Evolutionary conservation across 2,888 invertebrate species (phyloP).

Genomic region (Cinara cedri): DNA sequence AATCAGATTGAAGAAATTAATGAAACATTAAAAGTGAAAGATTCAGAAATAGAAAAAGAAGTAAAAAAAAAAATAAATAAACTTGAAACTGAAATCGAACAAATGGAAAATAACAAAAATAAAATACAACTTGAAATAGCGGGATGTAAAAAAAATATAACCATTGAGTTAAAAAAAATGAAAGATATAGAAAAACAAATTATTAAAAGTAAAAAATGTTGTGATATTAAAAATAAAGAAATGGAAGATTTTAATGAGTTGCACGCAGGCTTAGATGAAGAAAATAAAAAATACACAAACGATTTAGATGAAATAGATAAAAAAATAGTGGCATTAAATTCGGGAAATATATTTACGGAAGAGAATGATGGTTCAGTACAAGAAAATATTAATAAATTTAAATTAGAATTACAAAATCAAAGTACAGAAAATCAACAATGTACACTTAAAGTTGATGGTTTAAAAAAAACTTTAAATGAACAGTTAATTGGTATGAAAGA

Average conservation of each 20-base stretch:
- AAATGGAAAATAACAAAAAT: conserved; percentile 25
- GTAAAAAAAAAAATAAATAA: background rate
- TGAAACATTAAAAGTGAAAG: background rate
- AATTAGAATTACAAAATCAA: conserved; percentile 45
- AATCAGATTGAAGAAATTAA: conserved; percentile 70
- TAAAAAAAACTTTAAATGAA: conserved; percentile 43
- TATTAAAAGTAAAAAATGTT: conserved; percentile 66
- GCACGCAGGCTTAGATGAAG: conserved; percentile 69
- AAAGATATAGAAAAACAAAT: conserved; percentile 66
- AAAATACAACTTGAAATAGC: conserved; percentile 29
- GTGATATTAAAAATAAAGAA: conserved; percentile 67
- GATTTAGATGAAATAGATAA: conserved; percentile 44
- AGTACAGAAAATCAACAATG: conserved; percentile 33
- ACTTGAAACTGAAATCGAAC: conserved; percentile 45
- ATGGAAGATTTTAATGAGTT: conserved; percentile 70
- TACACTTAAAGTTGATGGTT: conserved; percentile 48
- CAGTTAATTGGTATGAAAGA: conserved; percentile 39
- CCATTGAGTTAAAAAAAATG: conserved; percentile 52
- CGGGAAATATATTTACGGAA: conserved; percentile 50
- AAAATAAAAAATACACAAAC: conserved; percentile 20
- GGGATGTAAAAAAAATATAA: conserved; percentile 46
- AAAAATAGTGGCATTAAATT: conserved; percentile 51
- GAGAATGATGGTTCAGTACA: conserved; percentile 49
- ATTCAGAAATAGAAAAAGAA: background rate
- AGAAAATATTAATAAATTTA: conserved; percentile 48